Evolutionary conservation across 2,113 vertebrate genomes (phyloP).

Genomic region (Scomber scombrus): DNA sequence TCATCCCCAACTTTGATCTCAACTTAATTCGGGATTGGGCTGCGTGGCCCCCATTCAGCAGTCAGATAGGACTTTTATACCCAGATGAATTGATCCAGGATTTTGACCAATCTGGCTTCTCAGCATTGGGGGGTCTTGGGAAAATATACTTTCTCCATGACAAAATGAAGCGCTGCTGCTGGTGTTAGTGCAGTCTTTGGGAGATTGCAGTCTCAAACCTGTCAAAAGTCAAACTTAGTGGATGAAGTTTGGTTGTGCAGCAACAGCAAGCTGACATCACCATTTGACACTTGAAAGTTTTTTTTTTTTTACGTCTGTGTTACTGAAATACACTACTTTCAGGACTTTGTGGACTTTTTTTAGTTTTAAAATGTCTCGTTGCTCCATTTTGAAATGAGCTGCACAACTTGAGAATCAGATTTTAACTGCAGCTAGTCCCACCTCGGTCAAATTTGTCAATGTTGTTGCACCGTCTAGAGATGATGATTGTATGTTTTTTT

Average conservation of each 20-base stretch:
- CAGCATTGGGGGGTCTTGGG: background rate
- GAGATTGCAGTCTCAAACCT: background rate
- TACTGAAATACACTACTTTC: background rate
- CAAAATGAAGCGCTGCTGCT: slow-evolving; percentile 36
- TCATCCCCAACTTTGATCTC: slow-evolving; percentile 70
- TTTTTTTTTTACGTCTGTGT: background rate
- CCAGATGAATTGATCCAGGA: slow-evolving; percentile 55
- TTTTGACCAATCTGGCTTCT: slow-evolving; percentile 54
- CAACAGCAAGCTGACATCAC: background rate
- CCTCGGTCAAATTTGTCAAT: background rate
- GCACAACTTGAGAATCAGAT: background rate
- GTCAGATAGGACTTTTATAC: slow-evolving; percentile 55
- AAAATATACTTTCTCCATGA: slow-evolving; percentile 31
- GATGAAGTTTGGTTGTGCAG: slow-evolving; percentile 15
- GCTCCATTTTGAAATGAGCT: too few relatives aligned
- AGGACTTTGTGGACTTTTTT: background rate
- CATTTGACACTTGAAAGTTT: background rate
- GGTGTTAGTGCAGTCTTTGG: background rate
- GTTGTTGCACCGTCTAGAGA: too few relatives aligned
- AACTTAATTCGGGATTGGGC: slow-evolving; percentile 50
- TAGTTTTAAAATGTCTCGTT: background rate
- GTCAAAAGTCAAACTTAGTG: slow-evolving; percentile 25
- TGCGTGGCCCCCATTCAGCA: slow-evolving; percentile 43
- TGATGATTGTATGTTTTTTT: background rate
- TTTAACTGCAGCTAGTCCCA: background rate